Base-by-base conservation (phyloP, 2,888 invertebrate species). In the Drosophila pseudotalamancana region DNA sequence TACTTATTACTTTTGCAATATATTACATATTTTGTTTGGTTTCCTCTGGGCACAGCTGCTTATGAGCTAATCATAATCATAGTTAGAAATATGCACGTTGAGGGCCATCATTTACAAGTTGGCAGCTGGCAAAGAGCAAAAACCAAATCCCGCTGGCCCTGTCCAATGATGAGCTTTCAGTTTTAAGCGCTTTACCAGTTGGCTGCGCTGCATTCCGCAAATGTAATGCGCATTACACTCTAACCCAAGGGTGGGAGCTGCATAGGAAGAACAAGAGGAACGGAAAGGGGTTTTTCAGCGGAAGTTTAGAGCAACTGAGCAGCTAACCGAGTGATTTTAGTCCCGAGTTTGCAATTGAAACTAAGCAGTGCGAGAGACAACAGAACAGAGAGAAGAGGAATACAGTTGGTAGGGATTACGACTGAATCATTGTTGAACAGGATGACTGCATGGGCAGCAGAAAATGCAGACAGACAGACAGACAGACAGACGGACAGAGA, bases 171-270 rank as follows among this genome's bases (percentile, higher is more conserved):
- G 62, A 72, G 69, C 72, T 66, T 79, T 72, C 76, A 65, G 76
- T 61, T 72, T 57, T 78, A 80, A 79, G 85, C 83, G 75, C 76
- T 75, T 80, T 82, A 72, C 43, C 64, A 70, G 49, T 70, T 64
- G 46, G 70, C 25, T 59, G 59, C 39, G 50, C 12, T 50, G 39
- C 73, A 57, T 46, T 51, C 45, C 27, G 35, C 37, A 64, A 70
- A 40, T 70, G 64, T 73, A 77, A 75, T 69, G 61, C 74, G 77
- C 74, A 69, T 73, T 69, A 23, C 6, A 3, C n/a, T n/a, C n/a
- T n/a, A n/a, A n/a, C n/a, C 9, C n/a, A 18, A 4, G 35, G 3
- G 8, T n/a, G n/a, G n/a, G n/a, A n/a, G n/a, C n/a, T n/a, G 25
- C 14, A 16, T 3, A 5, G 12, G 6, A 3, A 18, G 19, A 16